Base-by-base conservation (phyloP, 2,113 vertebrate genomes). In the Nerophis ophidion region DNA sequence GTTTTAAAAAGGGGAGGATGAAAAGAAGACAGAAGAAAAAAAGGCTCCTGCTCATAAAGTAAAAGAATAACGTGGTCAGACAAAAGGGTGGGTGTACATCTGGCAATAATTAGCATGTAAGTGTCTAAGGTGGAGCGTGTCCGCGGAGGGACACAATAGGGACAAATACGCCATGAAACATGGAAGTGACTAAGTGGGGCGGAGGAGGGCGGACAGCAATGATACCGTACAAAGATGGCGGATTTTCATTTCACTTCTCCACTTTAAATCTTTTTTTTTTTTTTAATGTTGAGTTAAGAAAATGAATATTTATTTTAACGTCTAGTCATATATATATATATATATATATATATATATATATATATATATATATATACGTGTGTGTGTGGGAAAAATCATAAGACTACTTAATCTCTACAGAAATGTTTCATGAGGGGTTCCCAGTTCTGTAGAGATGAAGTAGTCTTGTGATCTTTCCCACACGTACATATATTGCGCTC, bases 31-130 rank as follows among this genome's bases (percentile, higher is more conserved):
- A 62, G 60, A 63, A 51, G 57, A 75, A 76, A 66, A 26, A 76
- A 68, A 64, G 67, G 74, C 66, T 66, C 69, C 58, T 76, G 75
- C 76, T 81, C 80, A 48, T 90, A 85, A 88, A 87, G 83, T 61
- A 53, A 79, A 80, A 63, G 57, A 62, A 45, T 56, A 76, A 69
- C 73, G 66, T 74, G 17, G 0, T 36, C 49, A 61, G 69, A 91
- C 84, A 88, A 88, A 78, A 60, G 77, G 46, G 52, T 50, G 71
- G 62, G 69, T 60, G 82, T 81, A 66, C 89, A 90, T 90, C 87
- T 91, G 87, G 71, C 83, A 67, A 72, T 88, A 85, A 88, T 88
- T 82, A 87, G 72, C 84, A 65, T 83, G 74, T 64, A 84, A 87
- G 82, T 76, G 83, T 82, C 62, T 79, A 44, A 50, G 16, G 65